phyloP scores from a whole-genome alignment of 2,797 vertebrate genomes.

The Pseudochaenichthys georgianus region DNA sequence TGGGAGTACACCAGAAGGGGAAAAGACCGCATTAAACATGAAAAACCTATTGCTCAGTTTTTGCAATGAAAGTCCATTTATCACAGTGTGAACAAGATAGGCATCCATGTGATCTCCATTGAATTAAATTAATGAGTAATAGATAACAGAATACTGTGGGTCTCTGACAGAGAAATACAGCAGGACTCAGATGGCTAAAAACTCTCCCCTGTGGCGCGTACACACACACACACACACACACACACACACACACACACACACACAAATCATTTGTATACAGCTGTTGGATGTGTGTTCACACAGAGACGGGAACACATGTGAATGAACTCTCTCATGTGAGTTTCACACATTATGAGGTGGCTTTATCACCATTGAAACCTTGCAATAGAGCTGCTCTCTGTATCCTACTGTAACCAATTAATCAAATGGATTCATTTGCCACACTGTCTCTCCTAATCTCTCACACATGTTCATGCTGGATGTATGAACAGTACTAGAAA shows the following conservation, averaged over 20 bases:
- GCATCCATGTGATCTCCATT: conserved; percentile 34
- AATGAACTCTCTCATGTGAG: neutral
- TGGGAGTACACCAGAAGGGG: conserved; percentile 4
- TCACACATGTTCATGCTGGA: conserved; percentile 1
- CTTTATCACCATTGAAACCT: conserved; percentile 36
- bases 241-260: neutral
- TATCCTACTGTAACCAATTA: conserved; percentile 55
- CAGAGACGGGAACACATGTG: conserved; percentile 15
- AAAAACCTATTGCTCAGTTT: conserved; percentile 22
- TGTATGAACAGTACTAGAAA: conserved; percentile 17
- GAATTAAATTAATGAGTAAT: conserved; percentile 44
- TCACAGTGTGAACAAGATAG: conserved; percentile 33
- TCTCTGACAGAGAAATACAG: conserved; percentile 49
- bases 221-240: conserved; percentile 26
- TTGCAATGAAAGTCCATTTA: conserved; percentile 40
- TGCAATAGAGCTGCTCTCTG: conserved; percentile 35
- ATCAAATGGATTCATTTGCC: conserved; percentile 46
- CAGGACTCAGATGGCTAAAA: conserved; percentile 72
- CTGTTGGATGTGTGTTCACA: conserved; percentile 7
- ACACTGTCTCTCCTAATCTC: neutral
- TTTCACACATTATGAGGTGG: neutral
- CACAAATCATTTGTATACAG: conserved; percentile 41
- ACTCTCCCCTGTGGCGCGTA: conserved; percentile 58
- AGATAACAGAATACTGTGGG: conserved; percentile 43
- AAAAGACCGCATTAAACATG: conserved; percentile 34